These are phyloP conservation scores for Phenganax stokvisi DNA, from an alignment of 92 coral and sea anemone genomes.

Conservation along the genomic window DNA sequence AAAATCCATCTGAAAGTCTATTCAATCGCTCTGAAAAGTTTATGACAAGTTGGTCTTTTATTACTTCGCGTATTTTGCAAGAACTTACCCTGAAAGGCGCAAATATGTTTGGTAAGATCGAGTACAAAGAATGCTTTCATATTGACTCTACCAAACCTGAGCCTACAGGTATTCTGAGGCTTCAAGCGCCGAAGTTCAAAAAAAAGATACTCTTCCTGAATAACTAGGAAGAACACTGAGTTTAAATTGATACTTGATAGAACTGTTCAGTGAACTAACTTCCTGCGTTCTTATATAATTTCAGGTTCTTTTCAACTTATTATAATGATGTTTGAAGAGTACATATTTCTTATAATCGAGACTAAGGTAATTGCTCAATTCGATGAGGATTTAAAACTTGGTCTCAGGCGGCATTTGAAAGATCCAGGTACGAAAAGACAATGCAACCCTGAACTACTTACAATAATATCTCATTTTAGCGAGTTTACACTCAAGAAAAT, in stretches of 20 bases:
- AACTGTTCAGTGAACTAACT: neutral
- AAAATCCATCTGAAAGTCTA: conserved; percentile 19
- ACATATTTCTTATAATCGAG: conserved; percentile 78
- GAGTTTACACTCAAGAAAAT: neutral
- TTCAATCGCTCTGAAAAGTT: conserved; percentile 56
- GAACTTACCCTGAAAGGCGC: conserved; percentile 88
- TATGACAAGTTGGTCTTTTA: conserved; percentile 77
- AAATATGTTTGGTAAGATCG: conserved; percentile 75
- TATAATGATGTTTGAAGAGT: conserved; percentile 87
- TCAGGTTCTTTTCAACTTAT: conserved; percentile 88
- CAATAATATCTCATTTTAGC: neutral
- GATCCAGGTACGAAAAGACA: conserved; percentile 20
- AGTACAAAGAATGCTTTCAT: neutral
- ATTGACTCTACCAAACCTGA: too few relatives aligned
- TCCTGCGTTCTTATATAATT: neutral
- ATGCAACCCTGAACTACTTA: neutral
- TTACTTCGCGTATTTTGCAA: conserved; percentile 76
- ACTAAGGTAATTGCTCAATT: conserved; percentile 66
- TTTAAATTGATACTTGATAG: too few relatives aligned
- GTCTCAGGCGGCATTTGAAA: conserved; percentile 51
- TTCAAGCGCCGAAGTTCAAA: too few relatives aligned
- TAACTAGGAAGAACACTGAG: too few relatives aligned
- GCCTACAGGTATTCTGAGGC: too few relatives aligned
- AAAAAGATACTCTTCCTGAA: too few relatives aligned
- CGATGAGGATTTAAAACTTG: conserved; percentile 60